Evolutionary conservation across 1,140 invertebrate genomes (phyloP).

Genomic region (Bombus polaris): DNA sequence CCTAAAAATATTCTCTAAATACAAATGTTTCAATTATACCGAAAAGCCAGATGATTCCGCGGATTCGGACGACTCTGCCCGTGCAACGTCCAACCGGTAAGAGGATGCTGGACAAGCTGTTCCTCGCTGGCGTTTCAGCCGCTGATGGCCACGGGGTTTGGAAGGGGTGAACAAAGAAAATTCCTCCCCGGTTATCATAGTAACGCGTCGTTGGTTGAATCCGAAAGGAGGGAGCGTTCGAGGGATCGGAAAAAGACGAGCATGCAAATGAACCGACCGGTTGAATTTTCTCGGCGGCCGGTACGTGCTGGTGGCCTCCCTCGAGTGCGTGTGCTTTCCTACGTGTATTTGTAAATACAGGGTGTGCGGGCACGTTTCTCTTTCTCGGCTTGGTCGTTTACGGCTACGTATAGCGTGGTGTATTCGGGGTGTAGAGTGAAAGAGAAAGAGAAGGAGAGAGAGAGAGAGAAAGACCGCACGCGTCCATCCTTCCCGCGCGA

Average conservation of each 20-base stretch:
- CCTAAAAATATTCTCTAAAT: background rate
- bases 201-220: conserved; percentile 60
- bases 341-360: conserved; percentile 62
- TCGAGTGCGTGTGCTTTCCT: conserved; percentile 27
- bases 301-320: conserved; percentile 32
- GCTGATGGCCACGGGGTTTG: background rate
- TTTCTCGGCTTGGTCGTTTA: conserved; percentile 60
- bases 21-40: background rate
- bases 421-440: conserved; percentile 61
- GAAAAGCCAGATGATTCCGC: background rate
- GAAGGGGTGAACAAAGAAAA: conserved; percentile 45
- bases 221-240: conserved; percentile 56
- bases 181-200: conserved; percentile 63
- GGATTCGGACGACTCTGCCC: background rate
- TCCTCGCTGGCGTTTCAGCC: background rate
- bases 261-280: conserved; percentile 73
- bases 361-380: conserved; percentile 49
- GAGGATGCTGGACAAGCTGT: background rate
- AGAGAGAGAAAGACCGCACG: background rate
- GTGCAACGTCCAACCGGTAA: background rate
- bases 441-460: background rate
- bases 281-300: conserved; percentile 68
- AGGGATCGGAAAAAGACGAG: conserved; percentile 68
- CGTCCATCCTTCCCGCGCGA: conserved; percentile 65
- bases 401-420: conserved; percentile 55